Base-by-base conservation (phyloP, 2,113 vertebrate genomes). In the Hypanus sabinus region DNA sequence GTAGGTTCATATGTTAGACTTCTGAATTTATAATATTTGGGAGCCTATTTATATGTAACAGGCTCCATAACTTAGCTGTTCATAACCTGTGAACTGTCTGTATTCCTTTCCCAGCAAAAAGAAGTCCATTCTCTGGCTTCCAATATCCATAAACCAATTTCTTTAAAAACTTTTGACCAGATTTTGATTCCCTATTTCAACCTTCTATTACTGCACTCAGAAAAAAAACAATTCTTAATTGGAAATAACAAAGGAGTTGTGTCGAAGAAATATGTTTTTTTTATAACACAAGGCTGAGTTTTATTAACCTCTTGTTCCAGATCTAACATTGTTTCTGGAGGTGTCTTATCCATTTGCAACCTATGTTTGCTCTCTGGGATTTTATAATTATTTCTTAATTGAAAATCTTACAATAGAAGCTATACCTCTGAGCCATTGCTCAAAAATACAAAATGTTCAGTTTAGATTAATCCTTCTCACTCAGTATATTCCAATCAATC, bases 351-450 rank as follows among this genome's bases (percentile, higher is more conserved):
- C 27, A 88, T n/a, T 60, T 62, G 57, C 27, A 88, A 62, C 27
- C 62, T 62, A 62, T 0, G 83, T 57, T 76, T 76, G 27, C 75
- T 30, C 75, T n/a, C 75, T 10, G 75, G 75, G 75, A n/a, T n/a
- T 76, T n/a, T 76, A n/a, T 76, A 76, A 76, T 76, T 76, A 76
- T 88, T 62, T 88, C 27, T 62, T 88, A 62, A 62, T 88, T 62
- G 83, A 88, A 88, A 62, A 60, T 88, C 79, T 36, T 38, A 81
- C 36, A 46, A 81, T 46, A 81, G 79, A 30, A 88, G 57, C 27
- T 88, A 7, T n/a, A n/a, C 27, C 14, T 60, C 12, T n/a, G 57
- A 30, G 57, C 75, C 75, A 76, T n/a, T 76, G 24, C 75, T 10
- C 30, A 16, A 57, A 60, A 62, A 30, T 88, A 62, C 27, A 88